Percentiles rank a stretch among this genome's conserved stretches.
These are phyloP conservation scores for Chrysomela aeneicollis DNA, from an alignment of 2,888 invertebrate genomes.

Conservation along the genomic window DNA sequence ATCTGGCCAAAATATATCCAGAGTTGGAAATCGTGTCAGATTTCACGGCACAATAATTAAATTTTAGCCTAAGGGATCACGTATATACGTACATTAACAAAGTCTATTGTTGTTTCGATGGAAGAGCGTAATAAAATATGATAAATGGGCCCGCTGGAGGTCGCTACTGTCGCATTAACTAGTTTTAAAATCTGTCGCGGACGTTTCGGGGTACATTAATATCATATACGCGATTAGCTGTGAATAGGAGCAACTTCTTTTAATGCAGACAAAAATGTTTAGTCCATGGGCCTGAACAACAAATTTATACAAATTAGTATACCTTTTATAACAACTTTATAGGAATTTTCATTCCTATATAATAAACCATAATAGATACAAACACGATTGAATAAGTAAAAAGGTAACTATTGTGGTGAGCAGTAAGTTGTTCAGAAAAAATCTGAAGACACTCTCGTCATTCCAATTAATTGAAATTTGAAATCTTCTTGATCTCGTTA, in stretches of 20 bases:
- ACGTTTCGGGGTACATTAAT: conserved; percentile 61
- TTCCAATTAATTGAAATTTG: too few species aligned
- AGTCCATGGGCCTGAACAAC: conserved; percentile 18
- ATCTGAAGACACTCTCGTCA: too few species aligned
- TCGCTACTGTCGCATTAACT: conserved; percentile 60
- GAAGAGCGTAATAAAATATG: conserved; percentile 56
- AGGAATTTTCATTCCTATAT: too few species aligned
- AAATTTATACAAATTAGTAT: background rate
- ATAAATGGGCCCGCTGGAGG: conserved; percentile 57
- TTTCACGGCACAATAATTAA: conserved; percentile 14
- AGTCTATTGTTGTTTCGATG: conserved; percentile 55
- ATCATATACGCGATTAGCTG: conserved; percentile 62
- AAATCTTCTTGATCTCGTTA: too few species aligned
- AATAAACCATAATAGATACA: too few species aligned
- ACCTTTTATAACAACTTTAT: too few species aligned
- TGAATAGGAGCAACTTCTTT: conserved; percentile 58
- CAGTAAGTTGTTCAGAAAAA: too few species aligned
- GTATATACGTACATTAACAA: conserved; percentile 54
- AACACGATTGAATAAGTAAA: too few species aligned
- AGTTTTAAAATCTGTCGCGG: conserved; percentile 61
- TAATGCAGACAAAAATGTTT: conserved; percentile 43
- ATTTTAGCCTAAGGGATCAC: conserved; percentile 40
- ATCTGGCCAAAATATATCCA: background rate
- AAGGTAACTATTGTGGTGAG: too few species aligned
- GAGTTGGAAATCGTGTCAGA: background rate